These are phyloP conservation scores for Dasysyrphus albostriatus DNA, from an alignment of 2,888 invertebrate genomes.

Conservation along the genomic window DNA sequence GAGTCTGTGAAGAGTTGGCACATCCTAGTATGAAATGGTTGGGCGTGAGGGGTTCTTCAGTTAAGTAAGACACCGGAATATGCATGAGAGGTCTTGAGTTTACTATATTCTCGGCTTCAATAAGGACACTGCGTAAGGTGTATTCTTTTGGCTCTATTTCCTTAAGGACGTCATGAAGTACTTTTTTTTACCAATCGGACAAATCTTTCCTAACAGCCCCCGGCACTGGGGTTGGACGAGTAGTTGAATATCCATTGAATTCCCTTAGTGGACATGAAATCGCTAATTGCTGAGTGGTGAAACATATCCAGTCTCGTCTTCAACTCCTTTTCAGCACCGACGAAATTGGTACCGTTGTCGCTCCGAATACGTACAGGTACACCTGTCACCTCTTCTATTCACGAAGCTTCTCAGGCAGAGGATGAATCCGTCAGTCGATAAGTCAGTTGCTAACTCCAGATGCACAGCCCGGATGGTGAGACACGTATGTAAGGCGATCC, in stretches of 20 bases:
- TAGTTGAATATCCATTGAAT: constrained; percentile 51
- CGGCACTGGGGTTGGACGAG: constrained; percentile 47
- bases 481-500: neutral
- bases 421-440: neutral
- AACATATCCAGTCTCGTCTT: constrained; percentile 43
- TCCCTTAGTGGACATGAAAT: constrained; percentile 45
- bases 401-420: constrained; percentile 23
- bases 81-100: neutral
- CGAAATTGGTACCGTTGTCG: constrained; percentile 69
- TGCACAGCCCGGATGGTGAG: neutral
- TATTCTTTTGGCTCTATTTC: neutral
- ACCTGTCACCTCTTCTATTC: constrained; percentile 34
- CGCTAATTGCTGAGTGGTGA: constrained; percentile 37
- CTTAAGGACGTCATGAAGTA: constrained; percentile 19
- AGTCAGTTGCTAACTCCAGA: neutral
- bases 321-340: constrained; percentile 54
- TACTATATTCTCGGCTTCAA: neutral
- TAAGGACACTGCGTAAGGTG: neutral
- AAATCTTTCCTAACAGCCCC: constrained; percentile 75
- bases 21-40: neutral
- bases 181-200: constrained; percentile 66
- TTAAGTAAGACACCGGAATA: neutral
- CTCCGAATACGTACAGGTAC: constrained; percentile 63
- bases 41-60: neutral
- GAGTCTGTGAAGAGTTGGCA: neutral